Conservation (phyloP, 2,888 invertebrate genomes). For the Selenia dentaria region DNA sequence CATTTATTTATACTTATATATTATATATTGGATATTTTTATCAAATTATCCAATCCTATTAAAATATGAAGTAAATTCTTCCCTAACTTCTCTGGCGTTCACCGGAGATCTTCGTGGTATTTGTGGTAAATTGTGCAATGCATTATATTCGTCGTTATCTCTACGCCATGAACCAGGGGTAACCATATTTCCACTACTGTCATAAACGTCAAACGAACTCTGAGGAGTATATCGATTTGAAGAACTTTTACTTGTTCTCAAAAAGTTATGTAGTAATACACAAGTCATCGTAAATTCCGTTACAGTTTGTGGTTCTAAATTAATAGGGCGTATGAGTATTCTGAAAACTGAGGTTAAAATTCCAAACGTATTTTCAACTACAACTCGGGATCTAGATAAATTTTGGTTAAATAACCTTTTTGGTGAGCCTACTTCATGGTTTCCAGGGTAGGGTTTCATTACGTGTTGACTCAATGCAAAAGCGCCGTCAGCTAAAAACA, state of each 20-base stretch:
- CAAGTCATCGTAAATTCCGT: constrained; percentile 40
- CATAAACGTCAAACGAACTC: constrained; percentile 34
- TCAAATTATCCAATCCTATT: constrained; percentile 9
- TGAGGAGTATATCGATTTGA: constrained; percentile 29
- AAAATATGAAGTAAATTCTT: constrained; percentile 28
- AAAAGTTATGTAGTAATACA: constrained; percentile 41
- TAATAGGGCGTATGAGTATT: constrained; percentile 40
- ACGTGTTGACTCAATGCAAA: constrained; percentile 41
- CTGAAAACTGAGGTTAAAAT: constrained; percentile 39
- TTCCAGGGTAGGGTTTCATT: constrained; percentile 45
- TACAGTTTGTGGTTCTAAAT: constrained; percentile 37
- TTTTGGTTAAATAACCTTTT: constrained; percentile 38
- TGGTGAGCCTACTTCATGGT: constrained; percentile 34
- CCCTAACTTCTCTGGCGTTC: constrained; percentile 31
- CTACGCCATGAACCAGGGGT: constrained; percentile 31
- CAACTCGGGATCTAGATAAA: constrained; percentile 34
- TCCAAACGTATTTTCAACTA: constrained; percentile 39
- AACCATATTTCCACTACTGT: constrained; percentile 11
- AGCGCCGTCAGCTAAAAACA: constrained; percentile 43
- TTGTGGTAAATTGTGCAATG: constrained; percentile 25
- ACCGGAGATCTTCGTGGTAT: constrained; percentile 28
- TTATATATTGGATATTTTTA: constrained; percentile 21
- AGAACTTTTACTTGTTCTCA: constrained; percentile 24
- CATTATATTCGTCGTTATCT: constrained; percentile 23
- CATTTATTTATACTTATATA: too few relatives aligned